Base-by-base conservation (phyloP, 1,140 invertebrate genomes). In the Drosophila teissieri region DNA sequence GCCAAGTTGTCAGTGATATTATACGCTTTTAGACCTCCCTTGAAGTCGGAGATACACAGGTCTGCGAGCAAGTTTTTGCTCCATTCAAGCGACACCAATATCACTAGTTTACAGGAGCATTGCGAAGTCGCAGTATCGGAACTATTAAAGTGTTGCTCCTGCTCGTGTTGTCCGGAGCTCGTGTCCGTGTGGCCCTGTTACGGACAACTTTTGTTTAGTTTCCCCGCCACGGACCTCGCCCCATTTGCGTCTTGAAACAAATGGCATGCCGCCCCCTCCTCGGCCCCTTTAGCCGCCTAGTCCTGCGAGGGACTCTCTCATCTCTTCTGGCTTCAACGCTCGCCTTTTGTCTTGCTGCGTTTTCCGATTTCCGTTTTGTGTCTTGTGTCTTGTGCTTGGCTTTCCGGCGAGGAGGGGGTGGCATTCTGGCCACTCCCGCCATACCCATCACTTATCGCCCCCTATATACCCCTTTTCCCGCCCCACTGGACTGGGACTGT, bases 301-400 rank as follows among this genome's bases (percentile, higher is more conserved):
- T 40, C 49, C 63, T 44, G 39, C 37, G 63, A 22, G 57, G 62
- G 44, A 24, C 24, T 36, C 48, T 51, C 53, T 31, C 24, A 5
- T 4, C 24, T 24, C 24, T 4, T 24, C 12, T 40, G 44, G 17
- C 36, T 19, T 34, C 48, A 8, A 52, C 52, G 54, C 42, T 15
- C 42, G 27, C 10, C 46, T 63, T 65, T 60, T 72, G 68, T 72
- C 15, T 49, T 1, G 15, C 37, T 51, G 44, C 53, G 11, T 61
- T 73, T 80, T 70, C 69, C 69, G 68, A 85, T 88, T 86, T 85
- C 83, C 81, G 82, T 49, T 75, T 81, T 73, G 73, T 62, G 54
- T 60, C 19, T 19, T 19, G 19, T 19, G 19, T 19, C 19, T 84
- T 27, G 46, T 4, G 15, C 8, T 17, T 45, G 22, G 17, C 42